These are phyloP conservation scores for Philhelius pedissequus DNA, from an alignment of 2,888 invertebrate genomes.

Conservation along the genomic window DNA sequence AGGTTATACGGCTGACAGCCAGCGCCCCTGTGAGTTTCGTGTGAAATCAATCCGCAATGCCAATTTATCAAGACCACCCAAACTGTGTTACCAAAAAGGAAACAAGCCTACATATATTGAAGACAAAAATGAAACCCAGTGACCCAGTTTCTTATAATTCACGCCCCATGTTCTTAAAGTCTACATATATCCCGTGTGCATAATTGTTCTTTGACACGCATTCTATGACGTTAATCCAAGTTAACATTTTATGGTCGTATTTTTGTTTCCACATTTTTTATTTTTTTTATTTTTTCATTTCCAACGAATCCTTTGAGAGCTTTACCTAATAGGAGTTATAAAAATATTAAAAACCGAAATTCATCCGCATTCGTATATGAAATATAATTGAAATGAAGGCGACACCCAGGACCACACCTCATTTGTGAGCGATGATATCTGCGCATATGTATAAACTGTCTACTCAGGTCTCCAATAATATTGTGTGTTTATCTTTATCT, in stretches of 20 bases:
- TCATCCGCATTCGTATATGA: not conserved
- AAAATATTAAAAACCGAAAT: not conserved
- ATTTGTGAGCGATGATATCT: not conserved
- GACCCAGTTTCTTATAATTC: conserved; percentile 5
- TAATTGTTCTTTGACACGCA: conserved; percentile 12
- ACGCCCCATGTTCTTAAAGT: not conserved
- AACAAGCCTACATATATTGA: not conserved
- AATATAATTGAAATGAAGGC: not conserved
- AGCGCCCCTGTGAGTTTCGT: not conserved
- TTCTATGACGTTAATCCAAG: not conserved
- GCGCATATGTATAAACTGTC: not conserved
- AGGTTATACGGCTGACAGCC: not conserved
- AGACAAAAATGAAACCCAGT: conserved; percentile 1
- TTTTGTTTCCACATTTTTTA: not conserved
- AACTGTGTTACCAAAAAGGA: not conserved
- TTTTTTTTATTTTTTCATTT: too few relatives aligned
- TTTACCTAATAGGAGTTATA: not conserved
- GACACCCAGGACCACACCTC: not conserved
- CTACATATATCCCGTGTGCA: not conserved
- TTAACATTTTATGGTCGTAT: not conserved
- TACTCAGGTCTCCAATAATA: not conserved
- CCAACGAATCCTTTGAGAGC: not conserved
- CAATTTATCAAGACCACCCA: not conserved
- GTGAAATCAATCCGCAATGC: not conserved
- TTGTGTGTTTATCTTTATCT: not conserved